Percentiles rank a stretch among this genome's conserved stretches.
These are phyloP conservation scores for Eulithis testata DNA, from an alignment of 2,888 invertebrate genomes.

Conservation along the genomic window DNA sequence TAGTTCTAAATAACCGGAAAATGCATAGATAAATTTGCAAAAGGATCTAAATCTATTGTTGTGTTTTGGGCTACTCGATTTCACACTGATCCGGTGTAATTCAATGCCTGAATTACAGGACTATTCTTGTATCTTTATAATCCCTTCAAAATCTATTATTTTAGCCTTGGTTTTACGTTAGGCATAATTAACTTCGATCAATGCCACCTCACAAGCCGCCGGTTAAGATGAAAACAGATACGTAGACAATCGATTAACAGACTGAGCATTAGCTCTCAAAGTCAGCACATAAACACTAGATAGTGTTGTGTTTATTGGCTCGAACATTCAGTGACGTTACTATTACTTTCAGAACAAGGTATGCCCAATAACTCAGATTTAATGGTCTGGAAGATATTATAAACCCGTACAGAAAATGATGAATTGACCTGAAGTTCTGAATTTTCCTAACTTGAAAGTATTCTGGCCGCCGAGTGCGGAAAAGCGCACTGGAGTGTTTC, in stretches of 20 bases:
- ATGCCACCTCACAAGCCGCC: no score
- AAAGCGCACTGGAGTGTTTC: constrained; percentile 75
- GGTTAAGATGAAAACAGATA: no score
- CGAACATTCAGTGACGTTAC: constrained; percentile 21
- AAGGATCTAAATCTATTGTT: constrained; percentile 15
- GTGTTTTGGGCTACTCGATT: constrained; percentile 9
- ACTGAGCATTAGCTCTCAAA: no score
- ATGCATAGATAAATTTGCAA: constrained; percentile 19
- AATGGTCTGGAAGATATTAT: constrained; percentile 72
- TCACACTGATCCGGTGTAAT: background rate
- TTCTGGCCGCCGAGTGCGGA: constrained; percentile 63
- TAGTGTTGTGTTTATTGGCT: constrained; percentile 17
- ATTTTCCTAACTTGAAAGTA: constrained; percentile 70
- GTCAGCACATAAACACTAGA: no score
- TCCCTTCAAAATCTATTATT: no score
- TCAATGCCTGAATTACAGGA: background rate
- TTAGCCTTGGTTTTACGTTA: no score
- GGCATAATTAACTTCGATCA: no score
- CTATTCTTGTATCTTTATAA: no score
- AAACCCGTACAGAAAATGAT: constrained; percentile 68
- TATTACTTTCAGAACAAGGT: constrained; percentile 53
- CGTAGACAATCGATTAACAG: no score
- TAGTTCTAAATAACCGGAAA: constrained; percentile 25
- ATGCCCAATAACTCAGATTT: constrained; percentile 67
- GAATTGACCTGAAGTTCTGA: constrained; percentile 69